These are phyloP conservation scores for Notodonta ziczac DNA, from an alignment of 2,888 invertebrate genomes.

Conservation along the genomic window DNA sequence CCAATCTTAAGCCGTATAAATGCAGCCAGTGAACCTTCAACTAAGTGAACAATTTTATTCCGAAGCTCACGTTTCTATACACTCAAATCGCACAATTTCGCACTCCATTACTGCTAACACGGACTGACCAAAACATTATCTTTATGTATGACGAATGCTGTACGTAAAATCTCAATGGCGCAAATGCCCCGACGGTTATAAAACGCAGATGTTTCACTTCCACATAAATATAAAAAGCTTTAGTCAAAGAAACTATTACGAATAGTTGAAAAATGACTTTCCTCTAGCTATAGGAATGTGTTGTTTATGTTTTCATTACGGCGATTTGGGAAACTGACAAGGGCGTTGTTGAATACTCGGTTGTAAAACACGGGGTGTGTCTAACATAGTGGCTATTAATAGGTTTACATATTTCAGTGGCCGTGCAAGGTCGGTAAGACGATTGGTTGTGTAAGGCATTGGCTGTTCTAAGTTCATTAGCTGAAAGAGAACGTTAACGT, in stretches of 20 bases:
- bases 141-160: slow-evolving; percentile 29
- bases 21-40: not conserved
- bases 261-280: slow-evolving; percentile 23
- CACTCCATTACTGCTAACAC: slow-evolving; percentile 7
- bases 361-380: slow-evolving; percentile 27
- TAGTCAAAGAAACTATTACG: slow-evolving; percentile 34
- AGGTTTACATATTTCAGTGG: slow-evolving; percentile 39
- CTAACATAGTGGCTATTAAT: slow-evolving; percentile 30
- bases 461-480: slow-evolving; percentile 37
- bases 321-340: slow-evolving; percentile 39
- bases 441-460: slow-evolving; percentile 29
- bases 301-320: slow-evolving; percentile 27
- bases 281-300: slow-evolving; percentile 14
- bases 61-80: not conserved
- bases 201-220: slow-evolving; percentile 47
- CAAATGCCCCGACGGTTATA: slow-evolving; percentile 24
- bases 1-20: not conserved
- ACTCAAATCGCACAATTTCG: not conserved
- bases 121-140: slow-evolving; percentile 17
- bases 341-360: slow-evolving; percentile 35
- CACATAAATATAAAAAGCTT: slow-evolving; percentile 37
- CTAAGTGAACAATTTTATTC: not conserved
- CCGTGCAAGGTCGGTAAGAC: slow-evolving; percentile 39
- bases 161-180: slow-evolving; percentile 26
- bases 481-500: slow-evolving; percentile 10